Evolutionary conservation across 2,888 invertebrate genomes (phyloP).

Genomic region (Netelia virgata): DNA sequence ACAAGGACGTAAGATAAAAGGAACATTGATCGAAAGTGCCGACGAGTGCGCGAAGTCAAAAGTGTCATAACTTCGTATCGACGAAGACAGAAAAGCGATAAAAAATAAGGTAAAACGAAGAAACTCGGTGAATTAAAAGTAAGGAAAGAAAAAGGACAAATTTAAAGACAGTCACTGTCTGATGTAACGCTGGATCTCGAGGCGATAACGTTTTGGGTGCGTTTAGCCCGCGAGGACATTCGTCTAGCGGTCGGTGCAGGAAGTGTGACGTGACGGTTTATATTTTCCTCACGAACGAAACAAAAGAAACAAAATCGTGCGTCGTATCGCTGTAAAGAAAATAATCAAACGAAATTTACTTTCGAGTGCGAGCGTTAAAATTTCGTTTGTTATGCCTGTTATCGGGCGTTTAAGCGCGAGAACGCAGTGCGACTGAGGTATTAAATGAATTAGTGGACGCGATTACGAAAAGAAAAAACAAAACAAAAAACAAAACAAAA

Average conservation of each 20-base stretch:
- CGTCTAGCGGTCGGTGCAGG: conserved; percentile 25
- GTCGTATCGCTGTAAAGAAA: neutral
- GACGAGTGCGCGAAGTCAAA: conserved; percentile 58
- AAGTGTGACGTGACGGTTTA: conserved; percentile 49
- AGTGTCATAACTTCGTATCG: conserved; percentile 48
- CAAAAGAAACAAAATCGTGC: neutral
- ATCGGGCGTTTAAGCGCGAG: conserved; percentile 34
- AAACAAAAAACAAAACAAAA: neutral
- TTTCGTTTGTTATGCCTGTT: conserved; percentile 52
- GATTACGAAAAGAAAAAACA: conserved; percentile 1
- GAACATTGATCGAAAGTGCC: conserved; percentile 54
- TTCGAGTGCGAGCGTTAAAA: conserved; percentile 5
- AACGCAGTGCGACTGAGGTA: conserved; percentile 55
- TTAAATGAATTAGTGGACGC: conserved; percentile 10
- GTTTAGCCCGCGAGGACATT: conserved; percentile 47
- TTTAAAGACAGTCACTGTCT: conserved; percentile 17
- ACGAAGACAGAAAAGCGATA: neutral
- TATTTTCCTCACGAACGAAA: neutral
- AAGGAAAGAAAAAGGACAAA: neutral
- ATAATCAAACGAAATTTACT: neutral
- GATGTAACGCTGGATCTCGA: conserved; percentile 56
- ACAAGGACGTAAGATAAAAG: neutral
- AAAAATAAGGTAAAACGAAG: neutral
- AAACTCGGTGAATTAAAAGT: neutral
- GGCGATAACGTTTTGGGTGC: conserved; percentile 42